Conservation (phyloP, 2,113 vertebrate genomes). For the Herpailurus yagouaroundi region DNA sequence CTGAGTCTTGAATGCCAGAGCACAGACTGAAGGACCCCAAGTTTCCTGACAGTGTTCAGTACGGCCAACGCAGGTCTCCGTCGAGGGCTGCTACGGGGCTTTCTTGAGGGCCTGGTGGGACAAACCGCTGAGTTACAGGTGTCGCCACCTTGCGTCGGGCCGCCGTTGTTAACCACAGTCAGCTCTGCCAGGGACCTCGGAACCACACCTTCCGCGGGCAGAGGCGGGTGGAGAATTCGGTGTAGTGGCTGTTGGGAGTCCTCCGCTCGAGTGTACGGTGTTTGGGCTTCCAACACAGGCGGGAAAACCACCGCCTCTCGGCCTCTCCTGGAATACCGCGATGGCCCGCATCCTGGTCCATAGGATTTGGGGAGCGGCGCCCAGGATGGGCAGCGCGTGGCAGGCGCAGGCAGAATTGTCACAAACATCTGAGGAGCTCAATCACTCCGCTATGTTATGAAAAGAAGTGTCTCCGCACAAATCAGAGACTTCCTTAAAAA, state of each 20-base stretch:
- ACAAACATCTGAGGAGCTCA: not conserved
- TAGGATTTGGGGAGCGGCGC: not conserved
- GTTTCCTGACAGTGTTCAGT: not conserved
- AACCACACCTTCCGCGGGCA: accelerated
- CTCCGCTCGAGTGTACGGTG: not conserved
- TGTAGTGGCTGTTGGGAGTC: accelerated
- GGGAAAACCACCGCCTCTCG: not conserved
- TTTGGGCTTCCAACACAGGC: not conserved
- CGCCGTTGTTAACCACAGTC: not conserved
- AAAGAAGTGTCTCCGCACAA: not conserved
- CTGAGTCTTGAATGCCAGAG: not conserved
- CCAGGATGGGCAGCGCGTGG: not conserved
- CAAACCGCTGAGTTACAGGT: not conserved
- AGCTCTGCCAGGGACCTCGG: not conserved
- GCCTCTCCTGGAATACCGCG: not conserved
- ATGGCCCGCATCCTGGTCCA: accelerated
- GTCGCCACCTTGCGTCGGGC: not conserved
- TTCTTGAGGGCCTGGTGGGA: not conserved
- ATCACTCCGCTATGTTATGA: not conserved
- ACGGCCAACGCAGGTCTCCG: not conserved
- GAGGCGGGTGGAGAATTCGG: not conserved
- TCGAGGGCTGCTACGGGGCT: not conserved
- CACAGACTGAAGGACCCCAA: not conserved
- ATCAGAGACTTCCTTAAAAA: not conserved
- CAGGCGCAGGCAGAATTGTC: not conserved